Evolutionary conservation across 1,140 invertebrate species (phyloP).

Genomic region (Aradophagus sp.): DNA sequence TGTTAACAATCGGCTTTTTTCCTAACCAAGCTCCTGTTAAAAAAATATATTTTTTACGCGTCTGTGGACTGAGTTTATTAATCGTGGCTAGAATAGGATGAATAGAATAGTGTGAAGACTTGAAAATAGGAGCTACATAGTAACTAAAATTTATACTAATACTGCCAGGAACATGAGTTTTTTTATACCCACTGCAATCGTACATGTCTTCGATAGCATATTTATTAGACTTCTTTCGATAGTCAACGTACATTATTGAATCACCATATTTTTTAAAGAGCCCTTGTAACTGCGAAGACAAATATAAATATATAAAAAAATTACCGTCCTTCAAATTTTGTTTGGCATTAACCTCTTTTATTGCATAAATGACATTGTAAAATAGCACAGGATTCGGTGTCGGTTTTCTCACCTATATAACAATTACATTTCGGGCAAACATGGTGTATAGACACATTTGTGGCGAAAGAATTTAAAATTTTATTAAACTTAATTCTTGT

Average conservation of each 20-base stretch:
- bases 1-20: neutral
- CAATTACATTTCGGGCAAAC: slow-evolving; percentile 16
- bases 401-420: slow-evolving; percentile 15
- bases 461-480: slow-evolving; percentile 12
- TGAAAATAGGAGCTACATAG: slow-evolving; percentile 37
- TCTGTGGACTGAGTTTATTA: slow-evolving; percentile 16
- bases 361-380: slow-evolving; percentile 20
- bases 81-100: slow-evolving; percentile 42
- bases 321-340: slow-evolving; percentile 17
- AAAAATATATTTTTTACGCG: slow-evolving; percentile 16
- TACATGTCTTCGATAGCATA: slow-evolving; percentile 45
- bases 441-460: slow-evolving; percentile 19
- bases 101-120: slow-evolving; percentile 25
- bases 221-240: slow-evolving; percentile 10
- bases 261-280: slow-evolving; percentile 12
- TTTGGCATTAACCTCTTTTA: slow-evolving; percentile 7
- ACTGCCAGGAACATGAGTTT: slow-evolving; percentile 4
- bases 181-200: slow-evolving; percentile 41
- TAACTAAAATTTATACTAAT: slow-evolving; percentile 42
- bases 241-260: slow-evolving; percentile 2
- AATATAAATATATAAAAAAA: slow-evolving; percentile 25
- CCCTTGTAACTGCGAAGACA: slow-evolving; percentile 3
- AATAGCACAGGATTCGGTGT: neutral
- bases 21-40: slow-evolving; percentile 33
- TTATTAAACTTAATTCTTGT: slow-evolving; percentile 1